phyloP scores from a whole-genome alignment of 2,797 vertebrate species.

The Hoplostethus atlanticus region DNA sequence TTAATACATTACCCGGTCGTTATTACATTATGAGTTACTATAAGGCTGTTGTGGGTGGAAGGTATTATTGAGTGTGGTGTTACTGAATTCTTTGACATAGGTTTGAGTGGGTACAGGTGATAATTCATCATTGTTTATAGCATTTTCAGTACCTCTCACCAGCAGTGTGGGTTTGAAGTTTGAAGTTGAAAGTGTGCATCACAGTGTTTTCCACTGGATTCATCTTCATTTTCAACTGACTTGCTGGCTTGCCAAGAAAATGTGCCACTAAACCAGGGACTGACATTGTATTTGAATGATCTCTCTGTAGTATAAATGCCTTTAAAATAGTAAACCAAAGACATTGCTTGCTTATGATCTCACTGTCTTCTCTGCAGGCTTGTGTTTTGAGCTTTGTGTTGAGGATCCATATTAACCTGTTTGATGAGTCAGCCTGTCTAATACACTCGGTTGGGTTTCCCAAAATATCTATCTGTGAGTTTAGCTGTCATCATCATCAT shows the following conservation, averaged over 20 bases:
- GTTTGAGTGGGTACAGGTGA: background rate
- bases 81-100: background rate
- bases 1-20: no score
- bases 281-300: no score
- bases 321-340: background rate
- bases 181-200: background rate
- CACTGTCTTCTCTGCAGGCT: background rate
- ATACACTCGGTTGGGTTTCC: slow-evolving; percentile 17
- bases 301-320: background rate
- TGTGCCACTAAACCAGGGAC: no score
- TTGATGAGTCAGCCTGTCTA: background rate
- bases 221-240: no score
- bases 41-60: background rate
- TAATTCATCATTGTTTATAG: background rate
- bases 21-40: no score
- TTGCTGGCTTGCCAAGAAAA: background rate
- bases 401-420: background rate
- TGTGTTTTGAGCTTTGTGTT: background rate
- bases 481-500: no score
- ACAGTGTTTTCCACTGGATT: no score
- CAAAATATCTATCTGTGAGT: background rate
- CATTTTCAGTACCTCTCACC: background rate
- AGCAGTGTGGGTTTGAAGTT: background rate
- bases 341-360: background rate
- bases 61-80: background rate